Conservation (phyloP, 2,113 vertebrate species). For the Rafetus swinhoei region DNA sequence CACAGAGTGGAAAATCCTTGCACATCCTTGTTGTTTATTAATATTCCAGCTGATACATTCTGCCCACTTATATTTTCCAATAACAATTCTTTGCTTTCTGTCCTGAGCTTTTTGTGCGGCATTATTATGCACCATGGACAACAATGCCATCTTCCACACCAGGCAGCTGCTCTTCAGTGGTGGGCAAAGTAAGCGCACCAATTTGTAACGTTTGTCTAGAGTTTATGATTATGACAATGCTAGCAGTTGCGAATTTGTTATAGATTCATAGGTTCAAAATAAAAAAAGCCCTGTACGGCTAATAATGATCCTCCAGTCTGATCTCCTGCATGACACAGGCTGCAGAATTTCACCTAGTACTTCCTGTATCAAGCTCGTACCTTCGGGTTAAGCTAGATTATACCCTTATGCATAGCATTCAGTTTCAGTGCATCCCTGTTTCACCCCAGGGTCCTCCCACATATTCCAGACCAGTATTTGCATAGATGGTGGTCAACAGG, state of each 20-base stretch:
- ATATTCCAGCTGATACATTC: neutral
- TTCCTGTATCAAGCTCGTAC: neutral
- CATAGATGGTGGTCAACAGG: no score
- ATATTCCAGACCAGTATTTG: neutral
- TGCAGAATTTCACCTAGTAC: neutral
- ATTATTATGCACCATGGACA: neutral
- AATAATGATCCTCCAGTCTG: neutral
- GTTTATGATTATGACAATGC: neutral
- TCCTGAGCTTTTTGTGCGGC: neutral
- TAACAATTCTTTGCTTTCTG: neutral
- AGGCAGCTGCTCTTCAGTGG: fast-evolving
- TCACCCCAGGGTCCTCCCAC: neutral
- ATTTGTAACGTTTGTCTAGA: neutral
- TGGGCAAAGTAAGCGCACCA: neutral
- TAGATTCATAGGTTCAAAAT: neutral
- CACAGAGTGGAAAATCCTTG: neutral
- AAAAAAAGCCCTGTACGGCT: neutral
- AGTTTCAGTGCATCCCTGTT: neutral
- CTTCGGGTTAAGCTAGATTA: neutral
- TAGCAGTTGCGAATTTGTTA: neutral
- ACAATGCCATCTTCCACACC: neutral
- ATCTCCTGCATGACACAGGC: neutral
- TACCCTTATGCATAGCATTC: neutral
- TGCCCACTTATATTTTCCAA: neutral
- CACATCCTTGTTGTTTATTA: neutral